Evolutionary conservation across 2,113 vertebrate species (phyloP).

Genomic region (Bothrops jararaca): DNA sequence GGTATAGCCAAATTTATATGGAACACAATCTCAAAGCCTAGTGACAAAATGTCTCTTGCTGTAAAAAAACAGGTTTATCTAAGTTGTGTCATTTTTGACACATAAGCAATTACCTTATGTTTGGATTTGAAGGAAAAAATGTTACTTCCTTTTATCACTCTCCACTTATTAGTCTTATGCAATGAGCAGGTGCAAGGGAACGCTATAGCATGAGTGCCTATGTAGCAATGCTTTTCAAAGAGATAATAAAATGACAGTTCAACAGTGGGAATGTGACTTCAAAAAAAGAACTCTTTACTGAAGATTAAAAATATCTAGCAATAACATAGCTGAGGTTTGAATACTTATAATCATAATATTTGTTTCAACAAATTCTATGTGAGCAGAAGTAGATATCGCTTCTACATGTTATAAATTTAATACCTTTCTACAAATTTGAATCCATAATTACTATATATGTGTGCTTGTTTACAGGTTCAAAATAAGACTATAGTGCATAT

Average conservation of each 20-base stretch:
- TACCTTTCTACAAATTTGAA: neutral
- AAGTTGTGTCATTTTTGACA: constrained; percentile 16
- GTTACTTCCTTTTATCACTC: neutral
- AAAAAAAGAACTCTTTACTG: neutral
- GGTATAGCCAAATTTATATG: neutral
- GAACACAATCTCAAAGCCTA: constrained; percentile 4
- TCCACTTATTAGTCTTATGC: neutral
- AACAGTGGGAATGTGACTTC: neutral
- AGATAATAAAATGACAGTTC: neutral
- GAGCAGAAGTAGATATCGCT: neutral
- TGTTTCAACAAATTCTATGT: neutral
- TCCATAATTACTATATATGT: neutral
- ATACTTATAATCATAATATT: neutral
- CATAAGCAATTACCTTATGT: constrained; percentile 2
- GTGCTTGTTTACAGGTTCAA: neutral
- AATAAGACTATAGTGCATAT: neutral
- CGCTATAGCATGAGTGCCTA: neutral
- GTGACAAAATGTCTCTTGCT: neutral
- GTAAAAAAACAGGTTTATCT: constrained; percentile 12
- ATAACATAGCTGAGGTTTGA: neutral
- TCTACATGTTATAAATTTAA: neutral
- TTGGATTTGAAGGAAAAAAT: constrained; percentile 9
- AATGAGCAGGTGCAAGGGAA: neutral
- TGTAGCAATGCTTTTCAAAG: neutral
- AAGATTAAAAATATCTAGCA: neutral